Conservation (phyloP, 2,888 invertebrate species). For the Ochropleura plecta region DNA sequence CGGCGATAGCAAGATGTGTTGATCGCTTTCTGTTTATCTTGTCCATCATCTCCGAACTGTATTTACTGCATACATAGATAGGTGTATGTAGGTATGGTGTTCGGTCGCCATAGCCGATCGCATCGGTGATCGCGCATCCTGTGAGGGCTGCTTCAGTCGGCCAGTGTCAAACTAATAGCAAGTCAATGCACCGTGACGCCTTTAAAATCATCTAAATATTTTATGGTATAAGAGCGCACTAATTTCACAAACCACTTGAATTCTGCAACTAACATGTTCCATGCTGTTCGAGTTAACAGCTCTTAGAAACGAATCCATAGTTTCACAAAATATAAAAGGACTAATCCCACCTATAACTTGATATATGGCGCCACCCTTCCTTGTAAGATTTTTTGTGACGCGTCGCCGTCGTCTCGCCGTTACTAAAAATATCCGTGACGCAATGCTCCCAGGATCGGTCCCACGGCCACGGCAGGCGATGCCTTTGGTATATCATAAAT, state of each 20-base stretch:
- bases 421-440: conserved; percentile 88
- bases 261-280: background rate
- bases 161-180: conserved; percentile 69
- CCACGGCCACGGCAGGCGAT: conserved; percentile 77
- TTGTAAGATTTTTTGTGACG: conserved; percentile 83
- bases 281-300: conserved; percentile 7
- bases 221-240: background rate
- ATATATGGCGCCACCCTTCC: conserved; percentile 85
- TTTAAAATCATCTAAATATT: conserved; percentile 34
- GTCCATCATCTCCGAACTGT: conserved; percentile 84
- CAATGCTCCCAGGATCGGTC: conserved; percentile 77
- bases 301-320: background rate
- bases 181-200: conserved; percentile 61
- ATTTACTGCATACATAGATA: conserved; percentile 80
- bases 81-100: conserved; percentile 70
- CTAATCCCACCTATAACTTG: conserved; percentile 72
- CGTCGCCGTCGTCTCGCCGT: conserved; percentile 82
- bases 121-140: conserved; percentile 84
- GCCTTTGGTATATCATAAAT: conserved; percentile 82
- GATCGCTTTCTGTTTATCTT: conserved; percentile 86
- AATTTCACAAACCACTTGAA: conserved; percentile 25
- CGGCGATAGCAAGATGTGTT: conserved; percentile 71
- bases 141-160: conserved; percentile 73
- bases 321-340: conserved; percentile 51
- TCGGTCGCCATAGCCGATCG: conserved; percentile 84